Evolutionary conservation across 2,113 vertebrate genomes (phyloP), one percentile per base, ranked within the genome.

Genomic region (Zapornia atra): DNA sequence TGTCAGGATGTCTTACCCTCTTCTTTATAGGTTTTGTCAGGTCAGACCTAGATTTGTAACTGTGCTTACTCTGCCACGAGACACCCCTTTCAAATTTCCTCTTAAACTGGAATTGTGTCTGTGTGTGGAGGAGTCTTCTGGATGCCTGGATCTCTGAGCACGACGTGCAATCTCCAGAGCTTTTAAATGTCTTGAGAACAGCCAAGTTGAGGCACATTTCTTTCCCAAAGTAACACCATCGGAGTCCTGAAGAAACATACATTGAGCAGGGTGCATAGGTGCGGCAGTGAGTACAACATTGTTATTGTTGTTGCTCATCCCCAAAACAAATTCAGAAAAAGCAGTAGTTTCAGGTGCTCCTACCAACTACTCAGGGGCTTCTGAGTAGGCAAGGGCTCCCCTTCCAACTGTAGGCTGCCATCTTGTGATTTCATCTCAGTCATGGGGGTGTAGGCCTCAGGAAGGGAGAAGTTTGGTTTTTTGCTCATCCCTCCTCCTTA

Each of bases 341-440:
- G 11, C 50, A 19, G 17, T 31, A 0, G 0, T 38, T 15, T 53
- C 50, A 80, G 31, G n/a, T 68, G 31, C 6, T 92, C 10, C 34
- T 81, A 13, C n/a, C 42, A 76, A 0, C 34, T 68, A 4, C 22
- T 31, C 1, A 2, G 9, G 33, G 21, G 5, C 40, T 88, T 82
- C 17, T 34, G 63, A 36, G 25, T 11, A 33, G 25, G 19, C 57
- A 73, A 40, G 25, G 25, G 54, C 15, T 90, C 7, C 19, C 34
- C 8, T 28, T 77, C 18, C 2, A 4, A 18, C 59, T 86, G 36
- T 31, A 72, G 11, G 38, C 46, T 75, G 48, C 31, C 15, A 5
- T 65, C 25, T 22, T 66, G 46, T 59, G 17, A 40, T 85, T 90
- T 91, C 31, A 19, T 71, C 59, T 90, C 46, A 11, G 42, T 42